These are phyloP conservation scores for Tipula vernalis DNA, from an alignment of 2,888 invertebrate genomes.

Conservation along the genomic window DNA sequence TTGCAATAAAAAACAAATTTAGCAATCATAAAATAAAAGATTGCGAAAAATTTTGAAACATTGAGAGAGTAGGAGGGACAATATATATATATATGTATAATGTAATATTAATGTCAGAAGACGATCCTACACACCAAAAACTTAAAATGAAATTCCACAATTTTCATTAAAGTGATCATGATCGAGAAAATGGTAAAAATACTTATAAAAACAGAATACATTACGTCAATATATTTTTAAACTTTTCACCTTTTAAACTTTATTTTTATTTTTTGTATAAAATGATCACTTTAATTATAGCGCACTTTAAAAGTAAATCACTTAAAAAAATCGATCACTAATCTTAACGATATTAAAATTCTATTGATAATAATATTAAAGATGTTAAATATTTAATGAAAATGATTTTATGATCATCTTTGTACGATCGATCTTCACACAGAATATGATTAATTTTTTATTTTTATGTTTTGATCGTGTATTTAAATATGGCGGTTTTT, in stretches of 20 bases:
- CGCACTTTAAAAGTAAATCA: not conserved
- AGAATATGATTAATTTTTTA: not conserved
- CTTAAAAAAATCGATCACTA: not conserved
- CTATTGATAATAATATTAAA: not conserved
- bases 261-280: not conserved
- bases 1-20: not conserved
- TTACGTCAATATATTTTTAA: not conserved
- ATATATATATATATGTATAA: not conserved
- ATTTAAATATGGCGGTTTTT: not conserved
- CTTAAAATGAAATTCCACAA: not conserved
- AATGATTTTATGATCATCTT: not conserved
- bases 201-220: not conserved
- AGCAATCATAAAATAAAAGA: not conserved
- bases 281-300: not conserved
- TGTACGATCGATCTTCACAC: not conserved
- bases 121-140: not conserved
- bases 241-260: conserved; percentile 4
- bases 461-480: not conserved
- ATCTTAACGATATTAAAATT: not conserved
- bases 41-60: not conserved
- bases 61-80: not conserved
- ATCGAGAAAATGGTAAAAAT: not conserved
- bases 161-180: not conserved
- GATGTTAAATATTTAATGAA: not conserved
- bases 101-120: not conserved